Percentiles rank a stretch among this genome's conserved stretches.
These are phyloP conservation scores for Lagodon rhomboides DNA, from an alignment of 2,797 vertebrate genomes.

Conservation along the genomic window DNA sequence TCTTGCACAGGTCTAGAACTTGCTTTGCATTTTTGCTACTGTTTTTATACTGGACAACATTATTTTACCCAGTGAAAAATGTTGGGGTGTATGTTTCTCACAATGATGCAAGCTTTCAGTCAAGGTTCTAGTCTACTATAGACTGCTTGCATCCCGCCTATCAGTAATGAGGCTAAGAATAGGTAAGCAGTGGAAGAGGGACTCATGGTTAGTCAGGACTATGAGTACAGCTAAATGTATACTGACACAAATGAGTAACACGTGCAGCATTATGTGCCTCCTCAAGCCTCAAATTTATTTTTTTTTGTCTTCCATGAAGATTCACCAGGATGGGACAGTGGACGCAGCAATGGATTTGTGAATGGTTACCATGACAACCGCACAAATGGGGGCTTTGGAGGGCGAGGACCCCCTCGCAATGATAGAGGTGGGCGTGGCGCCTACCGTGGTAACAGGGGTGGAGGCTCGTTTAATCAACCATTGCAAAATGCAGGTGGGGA, in stretches of 20 bases:
- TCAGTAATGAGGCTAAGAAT: neutral
- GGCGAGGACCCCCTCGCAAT: conserved; percentile 85
- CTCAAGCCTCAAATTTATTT: neutral
- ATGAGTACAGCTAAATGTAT: conserved; percentile 1
- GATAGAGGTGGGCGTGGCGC: conserved; percentile 87
- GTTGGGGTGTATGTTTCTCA: neutral
- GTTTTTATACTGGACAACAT: neutral
- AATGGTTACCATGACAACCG: conserved; percentile 90
- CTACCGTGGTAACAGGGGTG: conserved; percentile 85
- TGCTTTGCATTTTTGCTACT: conserved; percentile 14
- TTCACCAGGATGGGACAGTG: conserved; percentile 84
- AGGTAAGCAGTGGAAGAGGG: conserved; percentile 5
- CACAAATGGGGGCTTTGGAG: conserved; percentile 85
- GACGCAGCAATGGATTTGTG: conserved; percentile 88
- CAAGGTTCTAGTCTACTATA: neutral
- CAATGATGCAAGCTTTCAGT: neutral
- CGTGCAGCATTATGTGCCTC: neutral
- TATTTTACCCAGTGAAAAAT: neutral
- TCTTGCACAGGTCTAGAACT: neutral
- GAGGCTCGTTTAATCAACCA: conserved; percentile 84
- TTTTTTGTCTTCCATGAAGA: conserved; percentile 71
- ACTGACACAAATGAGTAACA: neutral
- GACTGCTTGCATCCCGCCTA: conserved; percentile 31
- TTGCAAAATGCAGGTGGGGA: conserved; percentile 84
- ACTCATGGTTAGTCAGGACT: neutral